Evolutionary conservation across 2,888 invertebrate genomes (phyloP).

Genomic region (Pterostichus madidus): DNA sequence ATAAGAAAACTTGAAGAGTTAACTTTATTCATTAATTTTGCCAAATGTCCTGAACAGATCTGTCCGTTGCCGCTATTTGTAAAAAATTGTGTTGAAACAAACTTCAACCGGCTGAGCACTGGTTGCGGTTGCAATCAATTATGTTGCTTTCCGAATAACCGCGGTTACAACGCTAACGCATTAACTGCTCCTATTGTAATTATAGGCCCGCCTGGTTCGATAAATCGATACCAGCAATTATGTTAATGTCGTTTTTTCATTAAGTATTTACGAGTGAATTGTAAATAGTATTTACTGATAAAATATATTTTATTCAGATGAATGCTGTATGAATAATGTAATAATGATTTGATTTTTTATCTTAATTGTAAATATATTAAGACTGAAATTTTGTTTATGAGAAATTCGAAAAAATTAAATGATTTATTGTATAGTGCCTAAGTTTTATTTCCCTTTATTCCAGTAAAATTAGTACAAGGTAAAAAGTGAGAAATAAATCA

Average conservation of each 20-base stretch:
- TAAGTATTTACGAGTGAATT: constrained; percentile 19
- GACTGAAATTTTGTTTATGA: constrained; percentile 55
- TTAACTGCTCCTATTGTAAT: constrained; percentile 1
- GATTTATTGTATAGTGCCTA: constrained; percentile 21
- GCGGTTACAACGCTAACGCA: constrained; percentile 8
- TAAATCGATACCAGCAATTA: neutral
- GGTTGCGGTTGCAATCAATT: constrained; percentile 35
- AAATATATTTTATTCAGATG: constrained; percentile 25
- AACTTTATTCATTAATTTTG: constrained; percentile 58
- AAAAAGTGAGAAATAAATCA: too few species aligned
- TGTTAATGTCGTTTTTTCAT: constrained; percentile 16
- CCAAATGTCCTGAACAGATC: constrained; percentile 56
- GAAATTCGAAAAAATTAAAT: constrained; percentile 20
- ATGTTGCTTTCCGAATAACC: constrained; percentile 21
- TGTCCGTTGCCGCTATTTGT: constrained; percentile 23
- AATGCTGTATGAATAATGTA: constrained; percentile 37
- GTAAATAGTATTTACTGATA: constrained; percentile 42
- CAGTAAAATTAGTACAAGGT: too few species aligned
- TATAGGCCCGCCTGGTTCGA: neutral
- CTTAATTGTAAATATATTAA: constrained; percentile 55
- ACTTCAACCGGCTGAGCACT: constrained; percentile 19
- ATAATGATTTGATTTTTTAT: constrained; percentile 31
- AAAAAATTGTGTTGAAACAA: constrained; percentile 43
- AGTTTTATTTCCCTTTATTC: neutral
- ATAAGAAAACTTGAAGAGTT: constrained; percentile 44